Evolutionary conservation across 2,113 vertebrate genomes (phyloP).

Genomic region (Rhegmatorhina hoffmannsi): DNA sequence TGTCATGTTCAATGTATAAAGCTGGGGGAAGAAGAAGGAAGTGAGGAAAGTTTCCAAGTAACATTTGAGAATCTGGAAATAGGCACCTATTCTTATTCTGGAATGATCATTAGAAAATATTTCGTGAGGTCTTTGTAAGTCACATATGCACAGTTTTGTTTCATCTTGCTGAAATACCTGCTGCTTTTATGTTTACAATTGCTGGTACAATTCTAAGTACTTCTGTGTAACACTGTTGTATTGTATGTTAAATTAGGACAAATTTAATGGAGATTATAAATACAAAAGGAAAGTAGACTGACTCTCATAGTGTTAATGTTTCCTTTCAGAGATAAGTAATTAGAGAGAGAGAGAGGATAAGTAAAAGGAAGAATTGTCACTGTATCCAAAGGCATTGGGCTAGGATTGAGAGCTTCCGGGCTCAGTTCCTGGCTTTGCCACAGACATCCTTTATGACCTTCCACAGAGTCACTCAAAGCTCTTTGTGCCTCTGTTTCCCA

Average conservation of each 20-base stretch:
- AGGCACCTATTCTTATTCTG: not conserved
- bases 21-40: not conserved
- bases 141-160: not conserved
- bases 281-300: not conserved
- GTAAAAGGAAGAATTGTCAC: constrained; percentile 12
- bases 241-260: not conserved
- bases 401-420: constrained; percentile 5
- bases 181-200: not conserved
- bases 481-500: constrained; percentile 57
- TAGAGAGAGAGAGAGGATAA: not conserved
- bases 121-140: not conserved
- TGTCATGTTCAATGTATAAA: not conserved
- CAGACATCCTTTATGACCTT: constrained; percentile 47
- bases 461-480: not conserved
- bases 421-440: constrained; percentile 41
- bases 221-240: not conserved
- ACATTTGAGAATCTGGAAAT: not conserved
- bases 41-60: not conserved
- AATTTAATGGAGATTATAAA: not conserved
- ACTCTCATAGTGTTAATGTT: not conserved
- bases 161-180: not conserved
- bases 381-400: not conserved
- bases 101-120: not conserved
- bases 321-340: not conserved
- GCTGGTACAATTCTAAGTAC: not conserved